These are phyloP conservation scores for Spodoptera picta DNA, from an alignment of 2,888 invertebrate genomes.

Conservation along the genomic window DNA sequence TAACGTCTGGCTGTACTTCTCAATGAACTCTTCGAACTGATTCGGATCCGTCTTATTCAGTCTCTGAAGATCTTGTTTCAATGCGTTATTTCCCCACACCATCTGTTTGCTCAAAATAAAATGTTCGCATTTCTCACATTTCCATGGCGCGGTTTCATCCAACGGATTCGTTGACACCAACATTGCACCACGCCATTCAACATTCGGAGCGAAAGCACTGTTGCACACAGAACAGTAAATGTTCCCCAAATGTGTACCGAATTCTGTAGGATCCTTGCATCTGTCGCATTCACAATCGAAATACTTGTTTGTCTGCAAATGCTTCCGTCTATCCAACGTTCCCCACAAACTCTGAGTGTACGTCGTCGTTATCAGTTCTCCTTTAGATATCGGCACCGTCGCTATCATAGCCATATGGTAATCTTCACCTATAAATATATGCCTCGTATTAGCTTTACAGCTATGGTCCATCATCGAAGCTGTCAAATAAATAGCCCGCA, in stretches of 20 bases:
- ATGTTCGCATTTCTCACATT: constrained; percentile 90
- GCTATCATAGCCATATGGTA: constrained; percentile 90
- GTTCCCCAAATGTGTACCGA: constrained; percentile 90
- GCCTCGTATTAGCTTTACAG: constrained; percentile 92
- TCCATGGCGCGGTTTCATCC: constrained; percentile 89
- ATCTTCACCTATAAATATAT: constrained; percentile 89
- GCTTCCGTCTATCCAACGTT: constrained; percentile 90
- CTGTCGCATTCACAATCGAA: constrained; percentile 91
- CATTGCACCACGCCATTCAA: constrained; percentile 76
- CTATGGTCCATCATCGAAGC: constrained; percentile 92
- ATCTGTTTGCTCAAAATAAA: constrained; percentile 89
- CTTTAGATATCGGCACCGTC: constrained; percentile 90
- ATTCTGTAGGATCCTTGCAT: constrained; percentile 92
- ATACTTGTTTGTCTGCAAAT: constrained; percentile 90
- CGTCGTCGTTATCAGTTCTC: constrained; percentile 90
- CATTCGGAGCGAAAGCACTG: constrained; percentile 72
- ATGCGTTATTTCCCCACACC: constrained; percentile 89
- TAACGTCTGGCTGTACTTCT: constrained; percentile 89
- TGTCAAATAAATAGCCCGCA: constrained; percentile 90
- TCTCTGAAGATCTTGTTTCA: constrained; percentile 88
- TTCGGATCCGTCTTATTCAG: constrained; percentile 87
- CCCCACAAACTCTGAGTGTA: constrained; percentile 92
- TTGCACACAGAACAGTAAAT: constrained; percentile 90
- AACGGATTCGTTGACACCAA: constrained; percentile 90
- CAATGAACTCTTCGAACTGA: constrained; percentile 90